Conservation (phyloP, 2,113 vertebrate species). For the Pogonocichla stellata region DNA sequence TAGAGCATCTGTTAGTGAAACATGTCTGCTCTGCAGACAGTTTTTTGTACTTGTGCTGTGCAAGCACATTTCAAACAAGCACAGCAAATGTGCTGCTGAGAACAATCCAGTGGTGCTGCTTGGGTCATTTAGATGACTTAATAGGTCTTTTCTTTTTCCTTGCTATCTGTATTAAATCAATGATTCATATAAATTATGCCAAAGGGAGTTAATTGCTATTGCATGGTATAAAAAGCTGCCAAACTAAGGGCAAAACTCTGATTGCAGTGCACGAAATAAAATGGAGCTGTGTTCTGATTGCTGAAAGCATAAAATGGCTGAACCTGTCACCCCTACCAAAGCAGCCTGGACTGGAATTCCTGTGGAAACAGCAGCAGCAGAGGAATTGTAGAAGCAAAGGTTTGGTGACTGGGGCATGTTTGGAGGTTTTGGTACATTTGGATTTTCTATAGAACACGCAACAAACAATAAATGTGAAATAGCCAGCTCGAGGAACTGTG, state of each 20-base stretch:
- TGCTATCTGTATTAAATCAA: conserved; percentile 35
- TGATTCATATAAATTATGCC: conserved; percentile 25
- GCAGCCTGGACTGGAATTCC: background rate
- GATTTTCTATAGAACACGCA: background rate
- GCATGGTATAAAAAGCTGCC: background rate
- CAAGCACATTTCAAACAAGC: background rate
- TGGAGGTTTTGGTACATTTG: background rate
- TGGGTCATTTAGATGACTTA: conserved; percentile 31
- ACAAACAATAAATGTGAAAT: background rate
- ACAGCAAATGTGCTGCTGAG: background rate
- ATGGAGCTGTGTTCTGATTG: background rate
- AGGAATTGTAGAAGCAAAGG: background rate
- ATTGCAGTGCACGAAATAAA: background rate
- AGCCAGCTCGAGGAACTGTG: background rate
- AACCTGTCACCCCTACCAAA: background rate
- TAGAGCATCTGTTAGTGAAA: conserved; percentile 21
- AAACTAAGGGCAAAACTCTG: background rate
- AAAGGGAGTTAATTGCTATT: conserved; percentile 17
- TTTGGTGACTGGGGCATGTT: background rate
- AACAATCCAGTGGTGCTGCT: background rate
- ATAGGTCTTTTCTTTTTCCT: background rate
- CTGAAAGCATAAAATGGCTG: background rate
- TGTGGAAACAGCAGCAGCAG: accelerated
- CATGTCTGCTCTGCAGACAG: background rate
- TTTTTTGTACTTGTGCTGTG: background rate